Evolutionary conservation across 2,888 invertebrate species (phyloP), one percentile per base, ranked within the genome.

Genomic region (Spilosoma lubricipeda): DNA sequence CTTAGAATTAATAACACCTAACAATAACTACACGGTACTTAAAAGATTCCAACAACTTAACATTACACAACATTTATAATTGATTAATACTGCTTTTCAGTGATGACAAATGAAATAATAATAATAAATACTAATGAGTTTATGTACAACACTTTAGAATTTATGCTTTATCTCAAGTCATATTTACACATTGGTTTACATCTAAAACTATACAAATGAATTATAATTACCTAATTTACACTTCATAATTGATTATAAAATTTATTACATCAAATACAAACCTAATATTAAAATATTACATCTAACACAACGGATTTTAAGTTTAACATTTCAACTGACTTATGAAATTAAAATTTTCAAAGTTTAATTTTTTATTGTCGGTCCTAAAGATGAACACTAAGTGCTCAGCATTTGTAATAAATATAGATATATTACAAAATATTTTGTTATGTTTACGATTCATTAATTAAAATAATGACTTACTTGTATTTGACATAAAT

Each of bases 131-230:
- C 88, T 89, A 90, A 86, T 90, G 86, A 87, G 86, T 90, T 88
- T 94, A 94, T 94, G 78, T 94, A 95, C 94, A 94, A 89, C 84
- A 90, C 88, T 95, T 95, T 95, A 95, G 94, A 95, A 95, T 95
- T 90, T 89, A 93, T 94, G 95, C 94, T 94, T 94, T 90, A 90
- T 89, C 84, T 87, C 85, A 86, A 90, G 84, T 92, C 81, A 89
- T 93, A 93, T 94, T 87, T 93, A 93, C 93, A 93, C 78, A 83
- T 88, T 86, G 80, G 80, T 79, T 85, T 87, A 88, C 73, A 73
- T 76, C 88, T 89, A 89, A 84, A 80, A 82, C 81, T 84, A 82
- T 87, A 86, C 83, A 87, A 77, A 85, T 82, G 75, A 81, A 84
- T 85, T 83, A 83, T 77, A 75, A 83, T 77, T 75, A 78, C 71